These are phyloP conservation scores for Pyrrhia umbra DNA, from an alignment of 2,888 invertebrate genomes.

Conservation along the genomic window DNA sequence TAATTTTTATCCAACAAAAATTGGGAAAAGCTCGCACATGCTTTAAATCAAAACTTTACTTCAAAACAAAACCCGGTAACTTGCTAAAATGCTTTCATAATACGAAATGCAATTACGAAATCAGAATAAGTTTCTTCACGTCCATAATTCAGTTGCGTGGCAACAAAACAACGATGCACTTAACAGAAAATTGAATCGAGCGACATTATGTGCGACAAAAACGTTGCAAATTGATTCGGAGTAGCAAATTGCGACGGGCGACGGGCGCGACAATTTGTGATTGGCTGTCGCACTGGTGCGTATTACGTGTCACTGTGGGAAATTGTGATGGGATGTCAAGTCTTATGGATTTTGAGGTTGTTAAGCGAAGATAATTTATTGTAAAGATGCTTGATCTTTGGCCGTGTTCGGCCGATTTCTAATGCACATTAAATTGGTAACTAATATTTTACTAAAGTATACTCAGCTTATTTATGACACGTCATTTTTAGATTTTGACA, in stretches of 20 bases:
- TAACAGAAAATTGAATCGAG: slow-evolving; percentile 78
- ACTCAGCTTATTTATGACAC: too few relatives aligned
- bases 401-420: too few relatives aligned
- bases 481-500: too few relatives aligned
- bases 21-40: slow-evolving; percentile 5
- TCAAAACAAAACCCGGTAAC: slow-evolving; percentile 28
- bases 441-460: too few relatives aligned
- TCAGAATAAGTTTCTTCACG: slow-evolving; percentile 63
- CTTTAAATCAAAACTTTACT: background rate
- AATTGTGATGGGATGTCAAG: slow-evolving; percentile 3
- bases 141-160: slow-evolving; percentile 53
- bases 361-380: background rate
- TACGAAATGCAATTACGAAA: slow-evolving; percentile 62
- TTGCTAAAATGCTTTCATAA: slow-evolving; percentile 39
- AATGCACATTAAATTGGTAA: too few relatives aligned
- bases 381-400: slow-evolving; percentile 1
- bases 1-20: background rate
- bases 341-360: background rate
- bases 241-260: slow-evolving; percentile 82
- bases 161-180: slow-evolving; percentile 61
- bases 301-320: slow-evolving; percentile 62
- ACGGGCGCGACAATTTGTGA: slow-evolving; percentile 65
- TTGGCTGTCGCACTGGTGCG: slow-evolving; percentile 55
- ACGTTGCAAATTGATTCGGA: slow-evolving; percentile 87
- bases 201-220: slow-evolving; percentile 84